phyloP scores from a whole-genome alignment of 2,797 vertebrate genomes.

The Manis javanica region DNA sequence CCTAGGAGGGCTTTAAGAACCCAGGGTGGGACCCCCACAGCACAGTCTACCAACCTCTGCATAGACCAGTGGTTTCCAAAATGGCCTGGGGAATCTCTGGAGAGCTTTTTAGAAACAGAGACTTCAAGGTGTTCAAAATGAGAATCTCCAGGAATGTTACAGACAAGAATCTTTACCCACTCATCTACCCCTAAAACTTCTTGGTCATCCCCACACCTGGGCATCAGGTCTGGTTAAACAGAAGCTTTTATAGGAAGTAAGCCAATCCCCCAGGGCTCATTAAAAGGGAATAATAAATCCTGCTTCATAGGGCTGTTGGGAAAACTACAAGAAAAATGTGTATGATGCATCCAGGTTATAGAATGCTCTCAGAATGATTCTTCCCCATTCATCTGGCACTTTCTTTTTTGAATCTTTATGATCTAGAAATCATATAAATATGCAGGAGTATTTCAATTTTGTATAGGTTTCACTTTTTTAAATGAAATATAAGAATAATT shows the following conservation, averaged over 20 bases:
- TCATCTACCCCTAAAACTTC: neutral
- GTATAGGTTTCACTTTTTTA: neutral
- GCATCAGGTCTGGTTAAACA: neutral
- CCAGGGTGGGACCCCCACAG: neutral
- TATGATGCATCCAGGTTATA: too few relatives aligned
- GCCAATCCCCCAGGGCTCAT: neutral
- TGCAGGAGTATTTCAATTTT: neutral
- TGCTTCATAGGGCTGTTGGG: neutral
- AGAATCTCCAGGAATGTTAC: neutral
- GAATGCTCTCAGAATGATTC: neutral
- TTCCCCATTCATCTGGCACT: neutral
- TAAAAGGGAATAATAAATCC: neutral
- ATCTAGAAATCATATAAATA: neutral
- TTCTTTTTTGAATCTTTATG: neutral
- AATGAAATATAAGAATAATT: constrained; percentile 33
- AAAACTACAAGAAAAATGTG: neutral
- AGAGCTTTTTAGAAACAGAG: neutral
- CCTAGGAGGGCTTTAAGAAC: neutral
- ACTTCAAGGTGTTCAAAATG: neutral
- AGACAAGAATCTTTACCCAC: neutral
- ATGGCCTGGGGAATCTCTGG: neutral
- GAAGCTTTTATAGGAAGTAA: neutral
- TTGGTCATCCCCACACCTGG: neutral
- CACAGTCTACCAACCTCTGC: neutral
- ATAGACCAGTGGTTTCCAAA: neutral